Percentiles rank a stretch among this genome's conserved stretches.
phyloP scores from a whole-genome alignment of 2,113 vertebrate genomes.

The Oryzias celebensis region DNA sequence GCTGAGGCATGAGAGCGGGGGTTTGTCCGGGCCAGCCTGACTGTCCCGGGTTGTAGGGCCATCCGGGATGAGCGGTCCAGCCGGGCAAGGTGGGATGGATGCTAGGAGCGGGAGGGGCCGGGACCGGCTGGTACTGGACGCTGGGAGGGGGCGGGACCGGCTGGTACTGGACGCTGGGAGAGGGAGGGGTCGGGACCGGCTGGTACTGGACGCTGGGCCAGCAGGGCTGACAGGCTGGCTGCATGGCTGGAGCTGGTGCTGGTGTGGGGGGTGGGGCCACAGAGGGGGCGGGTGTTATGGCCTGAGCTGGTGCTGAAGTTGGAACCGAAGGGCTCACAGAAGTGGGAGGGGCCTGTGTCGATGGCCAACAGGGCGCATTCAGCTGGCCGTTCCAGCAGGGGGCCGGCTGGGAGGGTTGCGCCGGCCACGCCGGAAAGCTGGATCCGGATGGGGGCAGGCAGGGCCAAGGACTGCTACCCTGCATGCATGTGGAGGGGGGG shows the following conservation, averaged over 20 bases:
- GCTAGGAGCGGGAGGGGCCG: conserved; percentile 18
- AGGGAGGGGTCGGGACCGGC: conserved; percentile 28
- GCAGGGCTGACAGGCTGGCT: conserved; percentile 55
- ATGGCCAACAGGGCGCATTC: conserved; percentile 62
- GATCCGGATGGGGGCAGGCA: conserved; percentile 37
- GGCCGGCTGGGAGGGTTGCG: conserved; percentile 60
- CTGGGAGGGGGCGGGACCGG: conserved; percentile 20
- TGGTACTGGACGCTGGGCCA: conserved; percentile 59
- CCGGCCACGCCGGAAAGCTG: conserved; percentile 58
- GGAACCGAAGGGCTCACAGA: conserved; percentile 33
- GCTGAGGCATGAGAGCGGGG: conserved; percentile 42
- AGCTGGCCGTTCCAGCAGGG: conserved; percentile 72
- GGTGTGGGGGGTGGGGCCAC: conserved; percentile 25
- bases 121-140: conserved; percentile 23
- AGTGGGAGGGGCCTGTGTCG: conserved; percentile 32
- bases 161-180: conserved; percentile 32
- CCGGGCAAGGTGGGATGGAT: conserved; percentile 36
- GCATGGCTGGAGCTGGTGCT: conserved; percentile 8
- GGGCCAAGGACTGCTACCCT: conserved; percentile 69
- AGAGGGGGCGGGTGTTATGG: conserved; percentile 27
- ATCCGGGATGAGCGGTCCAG: conserved; percentile 59
- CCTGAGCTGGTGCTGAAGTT: conserved; percentile 18
- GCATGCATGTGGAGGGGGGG: conserved; percentile 66
- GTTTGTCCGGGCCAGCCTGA: conserved; percentile 77
- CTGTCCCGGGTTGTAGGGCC: conserved; percentile 77